Base-by-base conservation (phyloP, 23 tunicate genomes). In the Aplidium turbinatum region DNA sequence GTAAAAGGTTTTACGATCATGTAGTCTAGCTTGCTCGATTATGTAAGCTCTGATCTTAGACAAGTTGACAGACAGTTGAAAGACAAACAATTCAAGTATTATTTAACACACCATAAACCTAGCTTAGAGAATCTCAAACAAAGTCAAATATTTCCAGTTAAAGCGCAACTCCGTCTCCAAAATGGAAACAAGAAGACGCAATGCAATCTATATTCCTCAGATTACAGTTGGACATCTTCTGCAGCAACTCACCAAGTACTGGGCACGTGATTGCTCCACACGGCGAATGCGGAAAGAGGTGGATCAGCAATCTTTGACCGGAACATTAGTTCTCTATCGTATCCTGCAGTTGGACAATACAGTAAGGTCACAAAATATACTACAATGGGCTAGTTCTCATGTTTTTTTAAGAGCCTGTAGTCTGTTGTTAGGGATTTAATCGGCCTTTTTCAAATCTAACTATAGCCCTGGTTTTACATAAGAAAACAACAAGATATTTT, bases 161-260 rank as follows among this genome's bases (percentile, higher is more conserved):
- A n/a, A n/a, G n/a, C n/a, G n/a, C n/a, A n/a, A n/a, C n/a, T n/a
- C n/a, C n/a, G n/a, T n/a, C n/a, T n/a, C n/a, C n/a, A n/a, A n/a
- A n/a, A n/a, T n/a, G 50, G 50, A 42, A 42, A 11, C 11, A 42
- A 42, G 16, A 42, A 11, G 16, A 9, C 50, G 50, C 13, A 16
- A 9, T 42, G 13, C 11, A 42, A 11, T 42, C 11, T 16, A 16
- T 42, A 42, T 9, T 42, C 50, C 50, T 16, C 11, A 11, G 13
- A 42, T 9, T 9, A 42, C 16, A 42, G 13, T 9, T 42, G 11
- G 13, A 9, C 16, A 9, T 42, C 30, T 28, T 70, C 78, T n/a
- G n/a, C n/a, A n/a, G n/a, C n/a, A n/a, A n/a, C n/a, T n/a, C 47
- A 85, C 91, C 93, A 86, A 18, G 76, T 53, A 45, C 82, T 86